Conservation (phyloP, 92 coral and sea anemone genomes). For the Bergia puertoricense region DNA sequence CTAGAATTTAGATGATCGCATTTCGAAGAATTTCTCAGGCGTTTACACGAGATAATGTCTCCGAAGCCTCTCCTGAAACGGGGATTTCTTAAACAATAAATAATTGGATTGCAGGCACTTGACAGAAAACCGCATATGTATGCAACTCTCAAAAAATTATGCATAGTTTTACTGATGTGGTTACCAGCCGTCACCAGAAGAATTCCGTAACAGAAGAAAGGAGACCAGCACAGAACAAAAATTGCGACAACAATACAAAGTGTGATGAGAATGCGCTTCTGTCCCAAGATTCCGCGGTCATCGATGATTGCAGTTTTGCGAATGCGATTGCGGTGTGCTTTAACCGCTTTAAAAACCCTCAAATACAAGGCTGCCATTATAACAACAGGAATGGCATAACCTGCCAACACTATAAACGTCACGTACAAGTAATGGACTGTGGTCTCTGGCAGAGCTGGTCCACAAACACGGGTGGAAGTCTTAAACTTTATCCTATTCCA, state of each 20-base stretch:
- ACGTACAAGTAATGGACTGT: slow-evolving; percentile 44
- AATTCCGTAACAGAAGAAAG: slow-evolving; percentile 58
- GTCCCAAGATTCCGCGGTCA: slow-evolving; percentile 76
- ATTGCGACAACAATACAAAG: slow-evolving; percentile 54
- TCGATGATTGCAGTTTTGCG: slow-evolving; percentile 79
- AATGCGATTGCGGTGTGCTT: slow-evolving; percentile 61
- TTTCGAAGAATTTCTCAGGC: slow-evolving; percentile 44
- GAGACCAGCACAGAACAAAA: slow-evolving; percentile 78
- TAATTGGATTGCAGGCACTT: slow-evolving; percentile 67
- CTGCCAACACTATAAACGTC: slow-evolving; percentile 42
- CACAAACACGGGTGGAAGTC: slow-evolving; percentile 52
- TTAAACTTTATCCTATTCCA: slow-evolving; percentile 66
- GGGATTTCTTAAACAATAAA: slow-evolving; percentile 69
- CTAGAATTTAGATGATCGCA: slow-evolving; percentile 22
- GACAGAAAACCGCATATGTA: slow-evolving; percentile 68
- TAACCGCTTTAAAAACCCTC: slow-evolving; percentile 56
- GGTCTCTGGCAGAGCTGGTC: slow-evolving; percentile 47
- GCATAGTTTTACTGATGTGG: slow-evolving; percentile 16
- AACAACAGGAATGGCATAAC: slow-evolving; percentile 58
- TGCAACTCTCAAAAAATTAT: slow-evolving; percentile 54
- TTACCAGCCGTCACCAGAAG: slow-evolving; percentile 42
- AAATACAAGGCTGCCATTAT: slow-evolving; percentile 51
- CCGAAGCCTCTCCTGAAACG: slow-evolving; percentile 77
- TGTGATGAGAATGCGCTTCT: slow-evolving; percentile 68
- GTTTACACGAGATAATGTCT: slow-evolving; percentile 64